These are phyloP conservation scores for Ptychobarbus kaznakovi DNA, from an alignment of 2,797 vertebrate genomes.

Conservation along the genomic window DNA sequence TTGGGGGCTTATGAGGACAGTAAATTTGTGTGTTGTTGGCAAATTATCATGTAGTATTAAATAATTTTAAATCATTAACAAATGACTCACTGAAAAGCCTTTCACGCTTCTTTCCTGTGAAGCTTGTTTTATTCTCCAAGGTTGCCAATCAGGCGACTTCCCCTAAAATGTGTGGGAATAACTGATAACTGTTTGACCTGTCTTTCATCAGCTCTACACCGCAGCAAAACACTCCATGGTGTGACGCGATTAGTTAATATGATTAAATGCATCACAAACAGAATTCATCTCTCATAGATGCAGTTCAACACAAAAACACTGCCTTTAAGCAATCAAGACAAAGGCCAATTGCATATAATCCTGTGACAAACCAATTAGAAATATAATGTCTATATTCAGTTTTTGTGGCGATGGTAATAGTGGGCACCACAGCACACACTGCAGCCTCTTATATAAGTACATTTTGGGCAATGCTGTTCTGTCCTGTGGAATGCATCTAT, in stretches of 20 bases:
- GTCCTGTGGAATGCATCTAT: constrained; percentile 45
- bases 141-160: not conserved
- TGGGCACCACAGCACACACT: not conserved
- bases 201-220: not conserved
- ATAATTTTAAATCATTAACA: not conserved
- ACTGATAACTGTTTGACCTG: not conserved
- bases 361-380: constrained; percentile 1
- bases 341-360: not conserved
- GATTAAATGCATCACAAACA: not conserved
- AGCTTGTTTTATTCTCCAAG: not conserved
- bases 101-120: not conserved
- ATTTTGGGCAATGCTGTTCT: constrained; percentile 30
- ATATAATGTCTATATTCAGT: not conserved
- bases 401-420: not conserved
- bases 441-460: not conserved
- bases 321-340: not conserved
- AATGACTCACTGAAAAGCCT: not conserved
- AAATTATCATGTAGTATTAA: not conserved
- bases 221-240: not conserved
- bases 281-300: not conserved
- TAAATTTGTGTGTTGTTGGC: not conserved
- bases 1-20: not conserved
- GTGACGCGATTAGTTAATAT: not conserved
- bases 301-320: not conserved
- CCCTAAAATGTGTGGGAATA: not conserved